Evolutionary conservation across 92 coral and sea anemone species (phyloP).

Genomic region (Porites rus): DNA sequence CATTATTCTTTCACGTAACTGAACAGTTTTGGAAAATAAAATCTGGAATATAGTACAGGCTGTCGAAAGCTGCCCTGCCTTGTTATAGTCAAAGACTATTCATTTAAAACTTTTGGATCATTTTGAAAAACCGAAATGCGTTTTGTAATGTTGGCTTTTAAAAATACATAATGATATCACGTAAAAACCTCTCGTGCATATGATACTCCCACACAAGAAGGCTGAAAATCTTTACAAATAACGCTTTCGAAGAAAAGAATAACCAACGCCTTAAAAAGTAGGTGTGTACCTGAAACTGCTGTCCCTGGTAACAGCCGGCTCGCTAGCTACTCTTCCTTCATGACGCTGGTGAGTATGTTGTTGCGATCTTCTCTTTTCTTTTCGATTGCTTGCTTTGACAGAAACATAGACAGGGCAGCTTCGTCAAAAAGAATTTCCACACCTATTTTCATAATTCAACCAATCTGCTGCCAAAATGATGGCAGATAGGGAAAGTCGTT

Average conservation of each 20-base stretch:
- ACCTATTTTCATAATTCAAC: background rate
- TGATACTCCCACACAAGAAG: background rate
- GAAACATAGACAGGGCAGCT: conserved; percentile 58
- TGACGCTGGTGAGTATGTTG: conserved; percentile 42
- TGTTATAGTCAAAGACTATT: conserved; percentile 32
- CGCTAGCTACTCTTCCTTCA: conserved; percentile 32
- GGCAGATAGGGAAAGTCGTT: background rate
- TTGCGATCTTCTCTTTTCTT: conserved; percentile 36
- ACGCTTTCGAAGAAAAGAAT: background rate
- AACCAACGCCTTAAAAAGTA: background rate
- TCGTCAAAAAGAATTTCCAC: conserved; percentile 15
- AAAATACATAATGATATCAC: background rate
- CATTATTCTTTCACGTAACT: background rate
- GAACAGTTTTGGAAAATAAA: background rate
- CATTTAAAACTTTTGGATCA: background rate
- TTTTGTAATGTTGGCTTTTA: background rate
- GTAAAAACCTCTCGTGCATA: background rate
- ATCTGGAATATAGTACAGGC: background rate
- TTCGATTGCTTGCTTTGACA: conserved; percentile 35
- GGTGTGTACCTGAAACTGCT: conserved; percentile 8
- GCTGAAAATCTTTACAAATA: background rate
- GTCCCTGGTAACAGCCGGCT: conserved; percentile 8
- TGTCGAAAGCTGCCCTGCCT: conserved; percentile 57
- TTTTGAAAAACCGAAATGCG: background rate
- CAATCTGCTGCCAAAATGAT: background rate